Conservation (phyloP, 2,888 invertebrate genomes). For the Yponomeuta plumbellus region DNA sequence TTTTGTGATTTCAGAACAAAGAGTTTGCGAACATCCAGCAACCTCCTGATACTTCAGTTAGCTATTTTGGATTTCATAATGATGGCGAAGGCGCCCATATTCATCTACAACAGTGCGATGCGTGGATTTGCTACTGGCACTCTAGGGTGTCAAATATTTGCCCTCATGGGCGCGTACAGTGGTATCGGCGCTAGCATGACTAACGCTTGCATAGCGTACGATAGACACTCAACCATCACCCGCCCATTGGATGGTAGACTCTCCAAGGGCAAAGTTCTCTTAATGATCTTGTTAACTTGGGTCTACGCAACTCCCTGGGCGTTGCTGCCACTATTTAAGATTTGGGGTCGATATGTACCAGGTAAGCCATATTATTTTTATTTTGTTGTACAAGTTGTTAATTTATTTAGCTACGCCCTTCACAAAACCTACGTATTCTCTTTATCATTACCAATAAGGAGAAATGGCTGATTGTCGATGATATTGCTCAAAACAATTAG, state of each 20-base stretch:
- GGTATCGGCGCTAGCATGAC: slow-evolving; percentile 89
- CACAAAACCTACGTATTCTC: no score
- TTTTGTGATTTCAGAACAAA: slow-evolving; percentile 74
- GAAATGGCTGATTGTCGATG: no score
- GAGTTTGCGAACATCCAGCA: slow-evolving; percentile 85
- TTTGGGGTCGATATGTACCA: slow-evolving; percentile 92
- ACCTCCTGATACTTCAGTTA: slow-evolving; percentile 88
- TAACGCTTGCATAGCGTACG: slow-evolving; percentile 91
- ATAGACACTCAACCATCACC: slow-evolving; percentile 83
- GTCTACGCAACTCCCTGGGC: slow-evolving; percentile 88
- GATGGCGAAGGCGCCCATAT: slow-evolving; percentile 91
- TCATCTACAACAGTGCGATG: slow-evolving; percentile 89
- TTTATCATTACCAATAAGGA: no score
- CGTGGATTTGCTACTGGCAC: slow-evolving; percentile 85
- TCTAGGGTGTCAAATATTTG: slow-evolving; percentile 86
- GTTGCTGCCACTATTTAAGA: slow-evolving; percentile 84
- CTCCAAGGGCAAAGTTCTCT: slow-evolving; percentile 85
- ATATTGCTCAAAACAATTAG: no score
- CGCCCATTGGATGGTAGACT: slow-evolving; percentile 89
- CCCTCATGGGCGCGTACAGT: slow-evolving; percentile 83
- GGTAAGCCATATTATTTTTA: slow-evolving; percentile 58
- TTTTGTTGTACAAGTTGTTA: neutral
- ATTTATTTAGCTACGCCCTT: neutral
- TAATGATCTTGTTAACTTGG: slow-evolving; percentile 85
- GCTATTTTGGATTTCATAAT: slow-evolving; percentile 90